Conservation (phyloP, 2,797 vertebrate genomes). For the Smutsia gigantea region DNA sequence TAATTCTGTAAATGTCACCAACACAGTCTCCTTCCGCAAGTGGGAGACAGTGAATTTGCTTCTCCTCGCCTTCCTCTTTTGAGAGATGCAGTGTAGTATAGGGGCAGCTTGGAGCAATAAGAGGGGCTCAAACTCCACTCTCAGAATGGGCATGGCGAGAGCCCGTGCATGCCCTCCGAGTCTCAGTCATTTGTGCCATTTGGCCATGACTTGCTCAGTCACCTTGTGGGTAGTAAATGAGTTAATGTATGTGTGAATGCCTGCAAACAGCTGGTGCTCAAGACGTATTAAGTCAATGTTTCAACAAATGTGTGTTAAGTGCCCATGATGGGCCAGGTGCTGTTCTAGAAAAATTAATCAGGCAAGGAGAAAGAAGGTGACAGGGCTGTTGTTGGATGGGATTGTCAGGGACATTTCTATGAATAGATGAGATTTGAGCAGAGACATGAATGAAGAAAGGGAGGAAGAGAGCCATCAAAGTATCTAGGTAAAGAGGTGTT, state of each 20-base stretch:
- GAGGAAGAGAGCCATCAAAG: background rate
- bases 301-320: background rate
- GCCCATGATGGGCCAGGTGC: background rate
- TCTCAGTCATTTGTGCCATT: background rate
- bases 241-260: background rate
- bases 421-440: background rate
- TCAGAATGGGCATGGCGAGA: background rate
- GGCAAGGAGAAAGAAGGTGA: background rate
- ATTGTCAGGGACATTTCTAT: background rate
- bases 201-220: rapidly evolving
- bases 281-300: background rate
- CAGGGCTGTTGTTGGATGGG: background rate
- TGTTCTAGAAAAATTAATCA: background rate
- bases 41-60: background rate
- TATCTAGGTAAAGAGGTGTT: background rate
- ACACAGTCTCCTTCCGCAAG: background rate
- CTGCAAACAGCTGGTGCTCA: background rate
- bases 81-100: background rate
- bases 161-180: background rate
- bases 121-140: background rate
- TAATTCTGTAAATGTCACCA: background rate
- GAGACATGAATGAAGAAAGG: background rate
- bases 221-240: background rate
- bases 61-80: background rate
- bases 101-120: background rate